A percentile compares a stretch with the other conserved stretches of the same genome.
Evolutionary conservation across 2,113 vertebrate genomes (phyloP).

Genomic region (Fulica atra): DNA sequence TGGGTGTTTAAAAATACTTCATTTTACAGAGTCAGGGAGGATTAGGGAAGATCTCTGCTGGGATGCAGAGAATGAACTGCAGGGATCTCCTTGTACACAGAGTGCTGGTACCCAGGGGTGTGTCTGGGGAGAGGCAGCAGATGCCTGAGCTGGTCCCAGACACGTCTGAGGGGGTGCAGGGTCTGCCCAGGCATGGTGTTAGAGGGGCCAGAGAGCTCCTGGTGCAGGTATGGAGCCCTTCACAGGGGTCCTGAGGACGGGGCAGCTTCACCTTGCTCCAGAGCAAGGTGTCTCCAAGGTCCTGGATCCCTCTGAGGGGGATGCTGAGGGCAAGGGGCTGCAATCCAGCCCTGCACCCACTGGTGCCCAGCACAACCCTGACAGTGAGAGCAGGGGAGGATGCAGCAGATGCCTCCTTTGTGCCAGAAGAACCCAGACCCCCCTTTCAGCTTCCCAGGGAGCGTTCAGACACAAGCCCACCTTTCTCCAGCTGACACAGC

Average conservation of each 20-base stretch:
- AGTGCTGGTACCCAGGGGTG: neutral
- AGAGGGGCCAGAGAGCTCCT: neutral
- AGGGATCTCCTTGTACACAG: neutral
- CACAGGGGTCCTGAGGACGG: too few species aligned
- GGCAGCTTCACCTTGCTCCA: neutral
- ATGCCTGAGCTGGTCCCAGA: neutral
- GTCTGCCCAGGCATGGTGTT: neutral
- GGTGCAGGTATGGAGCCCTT: neutral
- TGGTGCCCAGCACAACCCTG: neutral
- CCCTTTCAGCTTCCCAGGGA: neutral
- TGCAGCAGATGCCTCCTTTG: neutral
- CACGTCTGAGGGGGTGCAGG: neutral
- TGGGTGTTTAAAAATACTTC: conserved; percentile 7
- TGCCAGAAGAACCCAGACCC: neutral
- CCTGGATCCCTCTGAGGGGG: neutral
- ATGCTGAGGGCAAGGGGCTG: neutral
- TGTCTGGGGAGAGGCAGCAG: neutral
- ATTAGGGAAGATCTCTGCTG: neutral
- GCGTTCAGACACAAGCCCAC: neutral
- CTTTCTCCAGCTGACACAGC: too few species aligned
- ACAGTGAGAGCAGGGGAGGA: neutral
- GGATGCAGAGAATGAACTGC: neutral
- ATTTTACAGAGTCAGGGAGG: neutral
- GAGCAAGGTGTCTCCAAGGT: neutral
- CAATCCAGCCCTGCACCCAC: neutral